Evolutionary conservation across 1,140 invertebrate genomes (phyloP).

Genomic region (Aphidius gifuensis): DNA sequence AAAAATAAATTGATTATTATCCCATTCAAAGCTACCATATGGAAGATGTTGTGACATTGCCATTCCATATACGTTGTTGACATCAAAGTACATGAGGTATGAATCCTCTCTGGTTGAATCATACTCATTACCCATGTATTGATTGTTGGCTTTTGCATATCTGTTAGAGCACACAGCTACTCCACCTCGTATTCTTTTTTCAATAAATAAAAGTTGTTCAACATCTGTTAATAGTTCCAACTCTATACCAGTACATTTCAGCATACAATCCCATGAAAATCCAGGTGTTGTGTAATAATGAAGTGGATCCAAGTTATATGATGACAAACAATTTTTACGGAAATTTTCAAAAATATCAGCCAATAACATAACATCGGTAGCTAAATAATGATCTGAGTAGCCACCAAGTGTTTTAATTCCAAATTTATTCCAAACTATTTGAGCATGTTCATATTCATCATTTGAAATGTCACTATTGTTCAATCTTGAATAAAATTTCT

Average conservation of each 20-base stretch:
- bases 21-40: constrained; percentile 48
- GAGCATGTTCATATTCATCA: background rate
- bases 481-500: constrained; percentile 3
- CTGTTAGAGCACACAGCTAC: background rate
- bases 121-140: constrained; percentile 36
- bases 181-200: background rate
- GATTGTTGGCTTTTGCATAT: constrained; percentile 51
- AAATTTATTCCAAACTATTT: constrained; percentile 38
- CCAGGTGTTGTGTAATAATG: constrained; percentile 5
- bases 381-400: constrained; percentile 3
- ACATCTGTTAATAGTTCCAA: background rate
- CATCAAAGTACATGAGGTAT: constrained; percentile 53
- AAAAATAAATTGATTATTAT: too few species aligned
- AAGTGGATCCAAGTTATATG: background rate
- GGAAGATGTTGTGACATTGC: constrained; percentile 51
- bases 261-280: background rate
- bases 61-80: constrained; percentile 58
- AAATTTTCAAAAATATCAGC: constrained; percentile 10
- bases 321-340: background rate
- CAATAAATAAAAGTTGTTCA: background rate
- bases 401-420: constrained; percentile 36
- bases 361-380: background rate
- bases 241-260: background rate
- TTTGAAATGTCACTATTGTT: background rate
- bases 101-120: constrained; percentile 38